phyloP scores from a whole-genome alignment of 2,888 invertebrate genomes.

The Petrolisthes manimaculis region DNA sequence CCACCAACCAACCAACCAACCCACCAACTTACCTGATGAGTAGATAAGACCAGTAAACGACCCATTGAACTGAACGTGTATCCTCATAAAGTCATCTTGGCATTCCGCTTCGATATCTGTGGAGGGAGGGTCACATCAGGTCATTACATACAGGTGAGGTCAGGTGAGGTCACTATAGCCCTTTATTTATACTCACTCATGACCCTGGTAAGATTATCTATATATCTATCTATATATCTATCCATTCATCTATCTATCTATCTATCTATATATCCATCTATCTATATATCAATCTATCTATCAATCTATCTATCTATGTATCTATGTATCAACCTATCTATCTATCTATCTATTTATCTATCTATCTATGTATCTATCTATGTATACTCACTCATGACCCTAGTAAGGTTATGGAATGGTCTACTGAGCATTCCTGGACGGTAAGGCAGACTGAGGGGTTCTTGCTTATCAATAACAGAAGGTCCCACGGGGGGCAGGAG shows the following conservation, averaged over 20 bases:
- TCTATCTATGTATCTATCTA: no score
- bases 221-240: no score
- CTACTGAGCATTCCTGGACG: not conserved
- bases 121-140: not conserved
- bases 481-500: not conserved
- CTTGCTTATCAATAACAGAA: constrained; percentile 3
- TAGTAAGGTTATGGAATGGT: not conserved
- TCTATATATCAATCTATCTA: no score
- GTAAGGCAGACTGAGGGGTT: not conserved
- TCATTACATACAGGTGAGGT: not conserved
- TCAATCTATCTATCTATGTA: no score
- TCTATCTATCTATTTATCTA: no score
- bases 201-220: no score
- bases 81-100: constrained; percentile 96
- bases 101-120: constrained; percentile 83
- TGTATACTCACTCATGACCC: not conserved
- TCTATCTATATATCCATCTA: no score
- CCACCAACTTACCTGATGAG: constrained; percentile 2
- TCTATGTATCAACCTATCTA: no score
- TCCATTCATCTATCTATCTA: no score
- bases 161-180: no score
- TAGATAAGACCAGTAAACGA: constrained; percentile 85
- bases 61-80: constrained; percentile 91
- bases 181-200: no score
- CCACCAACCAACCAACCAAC: no score